Evolutionary conservation across 2,888 invertebrate species (phyloP).

Genomic region (Lampropteryx suffumata): DNA sequence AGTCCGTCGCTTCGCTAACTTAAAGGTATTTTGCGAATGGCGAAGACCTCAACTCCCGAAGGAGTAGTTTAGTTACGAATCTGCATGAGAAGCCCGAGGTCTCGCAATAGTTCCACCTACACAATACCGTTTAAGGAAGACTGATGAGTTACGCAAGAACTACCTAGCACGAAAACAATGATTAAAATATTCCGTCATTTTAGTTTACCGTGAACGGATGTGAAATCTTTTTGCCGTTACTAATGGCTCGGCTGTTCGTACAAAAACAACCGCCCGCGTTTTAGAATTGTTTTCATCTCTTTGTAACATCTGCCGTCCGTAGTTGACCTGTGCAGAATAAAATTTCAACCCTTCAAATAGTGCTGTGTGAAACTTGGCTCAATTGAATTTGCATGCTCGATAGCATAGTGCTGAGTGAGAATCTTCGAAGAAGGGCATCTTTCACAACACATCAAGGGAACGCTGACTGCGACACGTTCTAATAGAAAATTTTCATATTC

Average conservation of each 20-base stretch:
- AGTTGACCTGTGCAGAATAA: slow-evolving; percentile 10
- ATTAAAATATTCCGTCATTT: slow-evolving; percentile 31
- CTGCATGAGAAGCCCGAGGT: slow-evolving; percentile 48
- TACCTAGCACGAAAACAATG: slow-evolving; percentile 20
- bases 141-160: slow-evolving; percentile 28
- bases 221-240: slow-evolving; percentile 25
- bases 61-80: slow-evolving; percentile 65
- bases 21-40: slow-evolving; percentile 56
- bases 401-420: slow-evolving; percentile 58
- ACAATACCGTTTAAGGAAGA: slow-evolving; percentile 36
- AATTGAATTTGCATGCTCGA: slow-evolving; percentile 54
- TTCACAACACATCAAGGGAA: slow-evolving; percentile 65
- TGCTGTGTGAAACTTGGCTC: slow-evolving; percentile 26
- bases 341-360: slow-evolving; percentile 16
- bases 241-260: slow-evolving; percentile 25
- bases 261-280: slow-evolving; percentile 20
- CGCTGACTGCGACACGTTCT: slow-evolving; percentile 80
- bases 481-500: slow-evolving; percentile 83
- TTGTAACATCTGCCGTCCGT: slow-evolving; percentile 18
- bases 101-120: slow-evolving; percentile 33
- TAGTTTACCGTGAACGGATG: slow-evolving; percentile 29
- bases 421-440: slow-evolving; percentile 56
- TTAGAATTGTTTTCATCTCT: slow-evolving; percentile 18
- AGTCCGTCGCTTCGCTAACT: slow-evolving; percentile 29
- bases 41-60: slow-evolving; percentile 47